These are phyloP conservation scores for Ctenopoma multispine DNA, from an alignment of 2,797 vertebrate species.

Conservation along the genomic window DNA sequence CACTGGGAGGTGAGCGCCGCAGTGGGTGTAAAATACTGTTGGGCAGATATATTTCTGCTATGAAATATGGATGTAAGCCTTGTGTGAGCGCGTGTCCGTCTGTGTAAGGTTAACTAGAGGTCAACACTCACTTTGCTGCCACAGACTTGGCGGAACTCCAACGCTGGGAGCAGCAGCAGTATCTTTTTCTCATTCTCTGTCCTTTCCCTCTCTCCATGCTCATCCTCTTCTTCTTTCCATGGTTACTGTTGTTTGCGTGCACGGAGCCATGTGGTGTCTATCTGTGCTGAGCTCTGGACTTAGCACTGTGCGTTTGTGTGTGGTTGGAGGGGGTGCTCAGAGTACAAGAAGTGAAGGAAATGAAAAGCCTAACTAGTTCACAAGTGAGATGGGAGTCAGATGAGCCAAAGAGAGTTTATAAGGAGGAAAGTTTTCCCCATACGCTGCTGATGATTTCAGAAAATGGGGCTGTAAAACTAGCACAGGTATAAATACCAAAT, in stretches of 20 bases:
- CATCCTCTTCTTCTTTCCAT: conserved; percentile 50
- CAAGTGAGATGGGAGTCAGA: conserved; percentile 48
- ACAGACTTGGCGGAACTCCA: conserved; percentile 79
- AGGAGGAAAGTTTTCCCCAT: conserved; percentile 24
- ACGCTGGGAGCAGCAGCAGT: conserved; percentile 46
- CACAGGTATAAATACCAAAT: conserved; percentile 26
- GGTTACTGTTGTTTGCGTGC: conserved; percentile 53
- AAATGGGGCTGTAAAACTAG: conserved; percentile 28
- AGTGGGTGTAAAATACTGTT: conserved; percentile 74
- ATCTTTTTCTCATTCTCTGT: conserved; percentile 29
- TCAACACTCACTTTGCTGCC: conserved; percentile 77
- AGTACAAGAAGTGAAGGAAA: conserved; percentile 48
- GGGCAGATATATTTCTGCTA: conserved; percentile 77
- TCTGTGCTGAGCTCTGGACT: conserved; percentile 61
- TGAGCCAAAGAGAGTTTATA: conserved; percentile 28
- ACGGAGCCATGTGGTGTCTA: conserved; percentile 64
- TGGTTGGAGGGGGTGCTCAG: conserved; percentile 35
- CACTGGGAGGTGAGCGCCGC: conserved; percentile 66
- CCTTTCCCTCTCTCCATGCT: conserved; percentile 24
- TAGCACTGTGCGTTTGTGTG: conserved; percentile 42
- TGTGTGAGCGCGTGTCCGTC: conserved; percentile 47
- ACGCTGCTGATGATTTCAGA: conserved; percentile 19
- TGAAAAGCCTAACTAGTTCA: conserved; percentile 60
- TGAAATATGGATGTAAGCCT: conserved; percentile 81
- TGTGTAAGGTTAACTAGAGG: conserved; percentile 80